Evolutionary conservation across 1,140 invertebrate genomes (phyloP), one percentile per base, ranked within the genome.

Genomic region (Apocrypta bakeri): DNA sequence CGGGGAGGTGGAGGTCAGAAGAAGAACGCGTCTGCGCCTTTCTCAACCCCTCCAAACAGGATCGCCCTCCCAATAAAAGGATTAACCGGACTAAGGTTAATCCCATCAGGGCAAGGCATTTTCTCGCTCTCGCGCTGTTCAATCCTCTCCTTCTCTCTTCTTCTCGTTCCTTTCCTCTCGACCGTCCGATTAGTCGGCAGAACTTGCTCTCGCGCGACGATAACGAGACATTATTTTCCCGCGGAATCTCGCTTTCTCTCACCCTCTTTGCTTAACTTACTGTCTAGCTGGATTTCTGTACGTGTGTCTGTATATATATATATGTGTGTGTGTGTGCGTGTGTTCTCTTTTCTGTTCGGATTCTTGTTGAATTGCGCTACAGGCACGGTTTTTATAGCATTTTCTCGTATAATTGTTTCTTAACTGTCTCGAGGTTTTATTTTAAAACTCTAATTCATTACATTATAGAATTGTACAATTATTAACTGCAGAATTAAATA

Each of bases 11-110:
- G n/a, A n/a, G n/a, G n/a, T n/a, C n/a, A 48, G 33, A 73, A 40
- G 69, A n/a, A 25, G 56, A 37, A 71, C 78, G 40, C 66, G 12
- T 48, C 64, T 63, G 64, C 21, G 75, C 25, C 63, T 66, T 66
- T 66, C 63, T 56, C 27, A 37, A 14, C 31, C 25, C 31, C 56
- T n/a, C 56, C n/a, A 56, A 88, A 88, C n/a, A n/a, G n/a, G 89
- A 90, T 91, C 90, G 86, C 87, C 86, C 83, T 85, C 76, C 88
- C 90, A 91, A 90, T 91, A 91, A 91, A 91, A 89, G 90, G 90
- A 91, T 91, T 91, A 90, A 89, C 86, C 84, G 88, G 87, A 91
- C 90, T 88, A 89, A 89, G 89, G 88, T 90, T 91, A 91, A 92
- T 92, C 90, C 90, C 86, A 91, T 89, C 88, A 72, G 88, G 87